Percentiles rank a stretch among this genome's conserved stretches.
Conservation (phyloP, 2,113 vertebrate genomes). For the Hypocryptadius cinnamomeus region DNA sequence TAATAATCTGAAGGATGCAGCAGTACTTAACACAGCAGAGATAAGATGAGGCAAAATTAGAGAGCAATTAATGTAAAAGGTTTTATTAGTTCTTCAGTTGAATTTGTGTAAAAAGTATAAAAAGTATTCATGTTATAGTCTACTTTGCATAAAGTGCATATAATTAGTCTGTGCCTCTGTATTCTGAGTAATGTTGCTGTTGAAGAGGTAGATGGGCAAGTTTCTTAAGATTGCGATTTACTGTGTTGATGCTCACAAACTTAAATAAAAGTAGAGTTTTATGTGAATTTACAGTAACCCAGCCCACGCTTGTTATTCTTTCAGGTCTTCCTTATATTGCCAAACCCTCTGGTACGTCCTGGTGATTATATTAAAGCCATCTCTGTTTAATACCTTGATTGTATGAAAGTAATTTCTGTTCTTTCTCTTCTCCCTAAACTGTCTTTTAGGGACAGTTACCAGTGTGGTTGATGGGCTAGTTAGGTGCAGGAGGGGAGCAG, state of each 20-base stretch:
- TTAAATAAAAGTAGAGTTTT: not conserved
- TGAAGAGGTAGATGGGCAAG: not conserved
- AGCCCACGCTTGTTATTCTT: not conserved
- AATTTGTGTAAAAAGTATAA: not conserved
- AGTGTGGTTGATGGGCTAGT: no score
- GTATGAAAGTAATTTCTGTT: not conserved
- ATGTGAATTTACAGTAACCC: not conserved
- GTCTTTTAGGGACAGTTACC: not conserved
- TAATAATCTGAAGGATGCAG: not conserved
- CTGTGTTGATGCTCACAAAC: not conserved
- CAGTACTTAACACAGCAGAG: not conserved
- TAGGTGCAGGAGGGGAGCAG: not conserved
- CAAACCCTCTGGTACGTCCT: not conserved
- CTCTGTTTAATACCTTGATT: not conserved
- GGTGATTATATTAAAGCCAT: not conserved
- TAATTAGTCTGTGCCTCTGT: not conserved
- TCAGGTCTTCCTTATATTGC: not conserved
- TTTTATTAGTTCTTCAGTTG: not conserved
- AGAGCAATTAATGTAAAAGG: not conserved
- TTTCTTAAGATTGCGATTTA: not conserved
- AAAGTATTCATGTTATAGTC: not conserved
- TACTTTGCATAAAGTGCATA: not conserved
- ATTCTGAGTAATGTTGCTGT: not conserved
- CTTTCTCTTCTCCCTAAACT: not conserved
- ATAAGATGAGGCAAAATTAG: conserved; percentile 23